A percentile compares a stretch with the other conserved stretches of the same genome.
phyloP scores from a whole-genome alignment of 2,797 vertebrate genomes.

The Pampus argenteus region DNA sequence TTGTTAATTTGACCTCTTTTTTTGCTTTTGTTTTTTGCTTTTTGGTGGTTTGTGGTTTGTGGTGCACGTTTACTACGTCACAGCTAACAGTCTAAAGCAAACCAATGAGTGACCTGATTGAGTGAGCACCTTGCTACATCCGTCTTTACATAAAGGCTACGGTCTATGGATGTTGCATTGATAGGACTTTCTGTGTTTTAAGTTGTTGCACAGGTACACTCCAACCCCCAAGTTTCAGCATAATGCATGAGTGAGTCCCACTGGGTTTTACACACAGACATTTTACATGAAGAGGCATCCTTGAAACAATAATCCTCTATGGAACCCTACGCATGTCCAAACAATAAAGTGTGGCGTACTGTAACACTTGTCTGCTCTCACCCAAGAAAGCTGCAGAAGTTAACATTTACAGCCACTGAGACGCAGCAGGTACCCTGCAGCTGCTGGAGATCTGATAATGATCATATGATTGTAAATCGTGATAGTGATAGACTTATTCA shows the following conservation, averaged over 20 bases:
- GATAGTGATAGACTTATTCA: too few species aligned
- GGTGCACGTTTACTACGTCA: too few species aligned
- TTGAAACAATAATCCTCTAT: conserved; percentile 30
- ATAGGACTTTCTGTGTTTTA: not conserved
- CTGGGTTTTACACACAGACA: conserved; percentile 11
- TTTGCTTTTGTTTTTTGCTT: too few species aligned
- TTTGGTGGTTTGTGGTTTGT: too few species aligned
- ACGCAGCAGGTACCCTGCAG: not conserved
- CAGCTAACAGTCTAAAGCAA: too few species aligned
- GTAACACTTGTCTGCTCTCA: not conserved
- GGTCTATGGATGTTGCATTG: not conserved
- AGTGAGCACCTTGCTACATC: too few species aligned
- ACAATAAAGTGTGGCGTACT: conserved; percentile 35
- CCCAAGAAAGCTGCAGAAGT: conserved; percentile 18
- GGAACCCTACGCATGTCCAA: conserved; percentile 25
- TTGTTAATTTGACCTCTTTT: too few species aligned
- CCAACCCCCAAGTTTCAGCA: conserved; percentile 3
- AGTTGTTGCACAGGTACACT: not conserved
- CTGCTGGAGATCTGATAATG: conserved; percentile 25
- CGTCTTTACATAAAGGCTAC: too few species aligned
- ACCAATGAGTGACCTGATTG: too few species aligned
- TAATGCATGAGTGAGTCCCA: conserved; percentile 21
- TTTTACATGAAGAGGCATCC: conserved; percentile 28
- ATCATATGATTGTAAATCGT: too few species aligned
- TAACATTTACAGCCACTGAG: conserved; percentile 36